Conservation (phyloP, 2,113 vertebrate species). For the Paradoxurus hermaphroditus region DNA sequence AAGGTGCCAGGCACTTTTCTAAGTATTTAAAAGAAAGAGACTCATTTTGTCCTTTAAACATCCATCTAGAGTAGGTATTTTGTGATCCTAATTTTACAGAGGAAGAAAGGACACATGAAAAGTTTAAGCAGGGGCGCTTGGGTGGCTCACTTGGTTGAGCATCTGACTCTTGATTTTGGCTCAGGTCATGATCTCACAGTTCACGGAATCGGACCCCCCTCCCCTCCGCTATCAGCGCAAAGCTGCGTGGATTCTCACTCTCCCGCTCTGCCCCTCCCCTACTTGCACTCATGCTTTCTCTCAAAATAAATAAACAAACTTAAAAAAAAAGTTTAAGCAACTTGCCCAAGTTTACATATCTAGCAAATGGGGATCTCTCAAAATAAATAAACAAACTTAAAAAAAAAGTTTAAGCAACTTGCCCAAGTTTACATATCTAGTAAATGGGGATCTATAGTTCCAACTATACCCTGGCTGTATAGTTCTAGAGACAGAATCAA, state of each 20-base stretch:
- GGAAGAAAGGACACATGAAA: background rate
- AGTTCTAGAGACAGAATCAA: background rate
- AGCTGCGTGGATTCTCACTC: too few species aligned
- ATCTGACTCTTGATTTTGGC: too few species aligned
- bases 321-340: background rate
- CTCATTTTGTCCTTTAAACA: background rate
- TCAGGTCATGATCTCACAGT: too few species aligned
- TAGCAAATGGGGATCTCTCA: background rate
- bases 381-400: too few species aligned
- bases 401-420: background rate
- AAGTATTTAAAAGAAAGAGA: conserved; percentile 31
- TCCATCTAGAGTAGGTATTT: background rate
- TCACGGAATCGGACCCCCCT: too few species aligned
- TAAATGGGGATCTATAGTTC: background rate
- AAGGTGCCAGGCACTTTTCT: background rate
- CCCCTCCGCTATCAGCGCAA: too few species aligned
- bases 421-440: background rate
- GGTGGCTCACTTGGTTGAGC: too few species aligned
- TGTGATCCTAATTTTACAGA: background rate
- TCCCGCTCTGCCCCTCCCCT: too few species aligned
- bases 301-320: too few species aligned
- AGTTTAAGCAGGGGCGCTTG: background rate
- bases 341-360: background rate
- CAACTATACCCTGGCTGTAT: fast-evolving
- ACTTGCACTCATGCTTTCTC: too few species aligned